Conservation (phyloP, 2,113 vertebrate genomes). For the Paradoxurus hermaphroditus region DNA sequence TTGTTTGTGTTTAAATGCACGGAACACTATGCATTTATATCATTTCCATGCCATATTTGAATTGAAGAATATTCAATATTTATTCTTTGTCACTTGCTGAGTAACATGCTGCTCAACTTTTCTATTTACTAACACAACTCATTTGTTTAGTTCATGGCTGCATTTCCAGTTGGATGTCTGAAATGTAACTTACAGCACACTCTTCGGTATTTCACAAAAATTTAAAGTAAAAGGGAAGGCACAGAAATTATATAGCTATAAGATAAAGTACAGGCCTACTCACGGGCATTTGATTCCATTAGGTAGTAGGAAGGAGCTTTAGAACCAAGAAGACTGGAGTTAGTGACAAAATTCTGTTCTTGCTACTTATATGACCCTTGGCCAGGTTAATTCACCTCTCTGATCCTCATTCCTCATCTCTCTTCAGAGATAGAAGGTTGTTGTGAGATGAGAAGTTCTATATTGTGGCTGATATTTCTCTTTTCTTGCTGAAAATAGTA, state of each 20-base stretch:
- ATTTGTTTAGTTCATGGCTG: conserved; percentile 61
- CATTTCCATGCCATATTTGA: conserved; percentile 77
- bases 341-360: background rate
- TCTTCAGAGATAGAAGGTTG: background rate
- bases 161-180: conserved; percentile 14
- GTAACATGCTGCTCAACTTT: conserved; percentile 68
- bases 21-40: conserved; percentile 74
- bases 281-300: background rate
- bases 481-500: background rate
- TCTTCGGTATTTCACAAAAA: background rate
- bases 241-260: background rate
- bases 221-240: background rate
- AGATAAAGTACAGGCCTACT: background rate
- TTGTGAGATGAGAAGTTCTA: background rate
- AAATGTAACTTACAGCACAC: background rate
- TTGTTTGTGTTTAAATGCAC: conserved; percentile 74
- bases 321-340: background rate
- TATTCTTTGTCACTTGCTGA: conserved; percentile 73
- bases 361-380: background rate
- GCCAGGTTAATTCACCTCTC: background rate
- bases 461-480: background rate
- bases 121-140: conserved; percentile 77
- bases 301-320: background rate
- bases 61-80: conserved; percentile 82
- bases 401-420: background rate